phyloP scores from a whole-genome alignment of 2,888 invertebrate species.

The Eutolmus rufibarbis region DNA sequence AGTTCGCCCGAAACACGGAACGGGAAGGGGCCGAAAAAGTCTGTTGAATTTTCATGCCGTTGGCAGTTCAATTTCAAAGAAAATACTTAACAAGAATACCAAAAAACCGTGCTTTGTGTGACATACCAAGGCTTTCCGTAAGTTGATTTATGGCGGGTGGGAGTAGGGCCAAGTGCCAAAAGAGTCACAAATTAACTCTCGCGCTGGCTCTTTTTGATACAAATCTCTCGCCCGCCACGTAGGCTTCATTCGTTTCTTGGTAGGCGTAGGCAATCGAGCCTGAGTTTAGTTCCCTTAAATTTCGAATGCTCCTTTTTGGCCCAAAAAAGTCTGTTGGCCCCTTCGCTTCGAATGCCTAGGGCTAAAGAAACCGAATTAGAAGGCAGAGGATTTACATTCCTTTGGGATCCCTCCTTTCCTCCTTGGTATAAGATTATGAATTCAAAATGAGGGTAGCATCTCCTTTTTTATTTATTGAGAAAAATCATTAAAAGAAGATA shows the following conservation, averaged over 20 bases:
- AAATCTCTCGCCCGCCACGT: not conserved
- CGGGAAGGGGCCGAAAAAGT: not conserved
- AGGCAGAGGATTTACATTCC: not conserved
- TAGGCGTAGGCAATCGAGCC: not conserved
- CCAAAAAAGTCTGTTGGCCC: not conserved
- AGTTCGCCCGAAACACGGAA: not conserved
- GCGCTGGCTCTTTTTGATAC: not conserved
- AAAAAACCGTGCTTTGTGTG: not conserved
- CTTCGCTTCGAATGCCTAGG: not conserved
- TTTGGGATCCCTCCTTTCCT: not conserved
- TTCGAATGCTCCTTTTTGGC: not conserved
- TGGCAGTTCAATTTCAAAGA: slow-evolving; percentile 14
- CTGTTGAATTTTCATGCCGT: slow-evolving; percentile 1
- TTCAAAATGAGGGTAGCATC: not conserved
- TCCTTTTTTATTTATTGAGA: not conserved
- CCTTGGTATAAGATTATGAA: not conserved
- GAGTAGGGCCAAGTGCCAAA: not conserved
- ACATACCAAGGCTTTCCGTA: not conserved
- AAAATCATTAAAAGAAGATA: not conserved
- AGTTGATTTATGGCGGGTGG: not conserved
- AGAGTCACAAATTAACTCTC: not conserved
- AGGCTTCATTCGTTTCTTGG: not conserved
- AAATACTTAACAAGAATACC: slow-evolving; percentile 24
- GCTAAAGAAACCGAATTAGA: not conserved
- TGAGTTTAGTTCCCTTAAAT: not conserved